A percentile compares a stretch with the other conserved stretches of the same genome.
Conservation (phyloP, 1,140 invertebrate genomes). For the Aphelinus certus region DNA sequence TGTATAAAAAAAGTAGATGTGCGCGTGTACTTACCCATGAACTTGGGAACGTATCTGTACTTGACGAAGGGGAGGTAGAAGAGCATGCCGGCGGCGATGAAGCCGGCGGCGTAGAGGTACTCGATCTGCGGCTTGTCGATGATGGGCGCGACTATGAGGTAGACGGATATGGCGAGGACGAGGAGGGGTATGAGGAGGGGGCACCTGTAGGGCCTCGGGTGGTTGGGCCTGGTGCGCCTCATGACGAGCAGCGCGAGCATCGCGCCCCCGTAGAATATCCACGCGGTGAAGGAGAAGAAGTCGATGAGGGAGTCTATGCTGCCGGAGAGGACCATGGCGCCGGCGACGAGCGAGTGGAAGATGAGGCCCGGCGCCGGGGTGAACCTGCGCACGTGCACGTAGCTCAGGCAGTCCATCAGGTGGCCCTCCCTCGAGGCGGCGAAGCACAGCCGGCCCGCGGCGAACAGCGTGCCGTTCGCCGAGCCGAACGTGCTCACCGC, state of each 20-base stretch:
- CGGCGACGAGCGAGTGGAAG: constrained; percentile 77
- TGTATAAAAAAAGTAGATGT: not conserved
- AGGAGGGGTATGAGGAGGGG: constrained; percentile 90
- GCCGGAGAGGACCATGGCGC: constrained; percentile 87
- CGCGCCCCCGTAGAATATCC: constrained; percentile 93
- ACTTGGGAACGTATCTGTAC: constrained; percentile 81
- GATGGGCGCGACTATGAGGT: constrained; percentile 93
- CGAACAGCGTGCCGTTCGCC: constrained; percentile 95
- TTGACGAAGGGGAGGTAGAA: constrained; percentile 95
- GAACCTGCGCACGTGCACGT: constrained; percentile 89
- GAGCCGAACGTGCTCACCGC: constrained; percentile 97
- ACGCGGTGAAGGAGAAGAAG: constrained; percentile 95
- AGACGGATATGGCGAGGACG: constrained; percentile 87
- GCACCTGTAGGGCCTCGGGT: constrained; percentile 89
- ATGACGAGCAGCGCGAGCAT: constrained; percentile 90
- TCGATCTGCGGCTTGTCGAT: constrained; percentile 90
- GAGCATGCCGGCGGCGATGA: constrained; percentile 87
- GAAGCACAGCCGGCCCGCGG: constrained; percentile 90
- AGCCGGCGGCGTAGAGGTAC: constrained; percentile 89
- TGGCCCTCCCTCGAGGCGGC: constrained; percentile 95
- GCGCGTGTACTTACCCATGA: constrained; percentile 76
- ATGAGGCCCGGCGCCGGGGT: constrained; percentile 97
- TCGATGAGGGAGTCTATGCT: constrained; percentile 92
- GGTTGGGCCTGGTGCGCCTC: constrained; percentile 86
- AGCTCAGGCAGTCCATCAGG: constrained; percentile 90